Base-by-base conservation (phyloP, 1,140 invertebrate genomes). In the Philopotamus ludificatus region DNA sequence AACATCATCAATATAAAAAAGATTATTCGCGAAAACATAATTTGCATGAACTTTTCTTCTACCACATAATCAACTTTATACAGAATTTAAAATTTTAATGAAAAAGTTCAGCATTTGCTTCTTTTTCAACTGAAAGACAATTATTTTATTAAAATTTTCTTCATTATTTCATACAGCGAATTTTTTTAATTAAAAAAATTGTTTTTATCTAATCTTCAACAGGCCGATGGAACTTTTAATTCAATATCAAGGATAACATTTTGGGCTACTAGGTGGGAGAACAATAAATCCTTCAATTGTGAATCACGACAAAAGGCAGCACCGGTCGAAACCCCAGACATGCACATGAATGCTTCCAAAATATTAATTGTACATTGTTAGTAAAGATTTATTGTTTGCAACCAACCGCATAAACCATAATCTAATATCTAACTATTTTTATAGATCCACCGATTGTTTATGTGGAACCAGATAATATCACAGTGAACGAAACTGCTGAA, bases 311-410 rank as follows among this genome's bases (percentile, higher is more conserved):
- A 96, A 95, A 26, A 64, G 15, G 68, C 65, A 0, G 61, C 61
- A 3, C 65, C 68, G 1, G 26, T 39, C 16, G 49, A 61, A 44
- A 41, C 51, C 20, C n/a, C 15, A 28, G 44, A 67, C 1, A 45
- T 28, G n/a, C 21, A 28, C 23, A 28, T 70, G 8, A 70, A 86
- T 62, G 83, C 85, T 22, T 82, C 83, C 0, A 78, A 85, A 4
- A 85, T 84, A 44, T 80, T 94, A 44, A 88, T 92, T 80, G 89
- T 94, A 58, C 84, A 89, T 75, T 94, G 92, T 94, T 85, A 90
- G 90, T 67, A 42, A 49, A 42, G 2, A 62, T 41, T 57, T 39
- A n/a, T n/a, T n/a, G n/a, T n/a, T n/a, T n/a, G n/a, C n/a, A n/a
- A n/a, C n/a, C n/a, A 39, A 8, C n/a, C 34, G 8, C 34, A 8